Evolutionary conservation across 2,888 invertebrate species (phyloP).

Genomic region (Oligia strigilis): DNA sequence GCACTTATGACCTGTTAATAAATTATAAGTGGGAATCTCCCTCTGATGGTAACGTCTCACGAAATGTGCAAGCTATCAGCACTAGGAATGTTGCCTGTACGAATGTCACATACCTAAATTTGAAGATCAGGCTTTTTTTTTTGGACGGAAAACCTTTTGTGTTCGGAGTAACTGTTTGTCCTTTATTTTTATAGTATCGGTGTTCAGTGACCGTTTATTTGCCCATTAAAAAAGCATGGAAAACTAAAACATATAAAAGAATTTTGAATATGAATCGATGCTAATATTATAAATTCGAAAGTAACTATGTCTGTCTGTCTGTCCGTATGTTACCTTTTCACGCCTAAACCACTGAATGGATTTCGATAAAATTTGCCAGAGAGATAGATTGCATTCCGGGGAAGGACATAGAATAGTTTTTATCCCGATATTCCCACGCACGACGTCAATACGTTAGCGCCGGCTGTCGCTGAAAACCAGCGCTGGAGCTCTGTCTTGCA

Average conservation of each 20-base stretch:
- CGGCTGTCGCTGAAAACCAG: too few relatives aligned
- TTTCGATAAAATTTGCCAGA: too few relatives aligned
- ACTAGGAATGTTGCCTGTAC: slow-evolving; percentile 33
- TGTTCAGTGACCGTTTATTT: neutral
- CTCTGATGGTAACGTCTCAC: slow-evolving; percentile 82
- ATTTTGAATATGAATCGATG: neutral
- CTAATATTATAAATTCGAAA: too few relatives aligned
- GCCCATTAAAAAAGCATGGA: neutral
- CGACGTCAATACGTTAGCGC: too few relatives aligned
- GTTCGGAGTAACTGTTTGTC: neutral
- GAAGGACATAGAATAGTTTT: too few relatives aligned
- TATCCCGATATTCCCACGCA: too few relatives aligned
- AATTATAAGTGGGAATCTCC: slow-evolving; percentile 85
- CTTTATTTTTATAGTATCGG: neutral
- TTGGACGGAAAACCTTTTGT: neutral
- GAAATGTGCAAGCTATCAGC: slow-evolving; percentile 69
- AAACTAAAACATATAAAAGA: neutral
- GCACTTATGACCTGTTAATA: slow-evolving; percentile 90
- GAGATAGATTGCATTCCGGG: too few relatives aligned
- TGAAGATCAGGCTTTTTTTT: slow-evolving; percentile 6
- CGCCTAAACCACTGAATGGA: too few relatives aligned
- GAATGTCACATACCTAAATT: slow-evolving; percentile 27
- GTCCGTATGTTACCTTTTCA: too few relatives aligned
- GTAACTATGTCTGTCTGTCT: too few relatives aligned
- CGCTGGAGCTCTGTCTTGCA: too few relatives aligned